Evolutionary conservation across 2,888 invertebrate species (phyloP), one percentile per base, ranked within the genome.

Genomic region (Caenorhabditis sp.): DNA sequence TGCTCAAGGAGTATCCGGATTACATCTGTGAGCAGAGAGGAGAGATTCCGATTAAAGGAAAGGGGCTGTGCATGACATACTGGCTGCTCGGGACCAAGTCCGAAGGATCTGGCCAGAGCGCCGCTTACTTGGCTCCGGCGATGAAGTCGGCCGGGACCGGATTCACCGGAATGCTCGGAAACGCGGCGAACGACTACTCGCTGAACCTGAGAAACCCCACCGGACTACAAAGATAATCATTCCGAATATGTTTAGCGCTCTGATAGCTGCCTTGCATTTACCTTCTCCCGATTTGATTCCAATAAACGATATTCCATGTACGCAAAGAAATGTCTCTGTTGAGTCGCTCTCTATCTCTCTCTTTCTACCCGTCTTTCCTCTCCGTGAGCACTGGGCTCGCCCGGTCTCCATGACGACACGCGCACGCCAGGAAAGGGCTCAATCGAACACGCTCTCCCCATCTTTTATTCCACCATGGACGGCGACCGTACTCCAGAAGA

Each of bases 51-150:
- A 80, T 82, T 30, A 82, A 82, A 82, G 88, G 87, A 32, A 88
- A 88, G 76, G 88, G 88, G 43, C 45, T 83, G 62, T 87, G 86
- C 71, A 87, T 79, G 53, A 87, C 87, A 0, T 88, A 84, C 48
- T 88, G 87, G 88, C 75, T 88, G 43, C 71, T 83, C 37, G 83
- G 82, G 32, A 80, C 81, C 22, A 75, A 79, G 43, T 59, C 65
- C n/a, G 79, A 81, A 13, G 74, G 55, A n/a, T 17, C 68, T n/a
- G 73, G 61, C 7, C 30, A 17, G 3, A 62, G 66, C 43, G 58
- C 41, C 27, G 45, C 39, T 7, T 79, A 81, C 43, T 13, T 66
- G 46, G 81, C 81, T 2, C 81, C 81, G 5, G 30, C 79, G 1
- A 50, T 43, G 9, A 78, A 81, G 39, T 45, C 55, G 4, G 52